phyloP scores from a whole-genome alignment of 2,888 invertebrate species.

The Eremobia ochroleuca region DNA sequence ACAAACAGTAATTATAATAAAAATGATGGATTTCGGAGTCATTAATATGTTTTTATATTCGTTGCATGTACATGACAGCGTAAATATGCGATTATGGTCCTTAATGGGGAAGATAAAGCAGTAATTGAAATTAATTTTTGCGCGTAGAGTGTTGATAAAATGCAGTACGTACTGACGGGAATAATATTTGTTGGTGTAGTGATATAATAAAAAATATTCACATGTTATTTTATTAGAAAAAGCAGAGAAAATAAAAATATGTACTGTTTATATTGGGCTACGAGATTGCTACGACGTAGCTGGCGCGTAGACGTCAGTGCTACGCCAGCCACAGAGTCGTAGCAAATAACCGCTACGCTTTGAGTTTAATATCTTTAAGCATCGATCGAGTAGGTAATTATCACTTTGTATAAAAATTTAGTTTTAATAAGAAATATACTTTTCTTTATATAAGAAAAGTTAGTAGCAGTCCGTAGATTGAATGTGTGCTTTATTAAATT shows the following conservation, averaged over 20 bases:
- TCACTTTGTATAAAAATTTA: not conserved
- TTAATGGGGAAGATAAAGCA: conserved; percentile 23
- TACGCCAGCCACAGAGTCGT: not conserved
- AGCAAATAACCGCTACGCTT: not conserved
- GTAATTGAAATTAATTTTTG: conserved; percentile 25
- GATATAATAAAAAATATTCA: not conserved
- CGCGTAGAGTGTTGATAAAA: conserved; percentile 15
- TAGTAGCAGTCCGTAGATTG: not conserved
- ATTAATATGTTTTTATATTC: conserved; percentile 59
- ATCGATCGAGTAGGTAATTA: not conserved
- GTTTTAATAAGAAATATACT: not conserved
- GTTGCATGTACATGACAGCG: conserved; percentile 22
- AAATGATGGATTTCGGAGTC: conserved; percentile 60
- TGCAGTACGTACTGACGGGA: not conserved
- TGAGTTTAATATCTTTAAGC: not conserved
- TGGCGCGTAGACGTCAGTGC: not conserved
- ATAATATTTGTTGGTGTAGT: not conserved
- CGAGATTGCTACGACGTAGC: conserved; percentile 41
- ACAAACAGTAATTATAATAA: conserved; percentile 67
- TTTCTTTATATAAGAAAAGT: not conserved
- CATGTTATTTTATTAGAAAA: conserved; percentile 3
- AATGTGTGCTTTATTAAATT: not conserved
- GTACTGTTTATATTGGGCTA: not conserved
- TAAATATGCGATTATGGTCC: conserved; percentile 40
- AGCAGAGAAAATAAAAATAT: not conserved